phyloP scores from a whole-genome alignment of 1,140 invertebrate genomes.

The Eueides isabella region DNA sequence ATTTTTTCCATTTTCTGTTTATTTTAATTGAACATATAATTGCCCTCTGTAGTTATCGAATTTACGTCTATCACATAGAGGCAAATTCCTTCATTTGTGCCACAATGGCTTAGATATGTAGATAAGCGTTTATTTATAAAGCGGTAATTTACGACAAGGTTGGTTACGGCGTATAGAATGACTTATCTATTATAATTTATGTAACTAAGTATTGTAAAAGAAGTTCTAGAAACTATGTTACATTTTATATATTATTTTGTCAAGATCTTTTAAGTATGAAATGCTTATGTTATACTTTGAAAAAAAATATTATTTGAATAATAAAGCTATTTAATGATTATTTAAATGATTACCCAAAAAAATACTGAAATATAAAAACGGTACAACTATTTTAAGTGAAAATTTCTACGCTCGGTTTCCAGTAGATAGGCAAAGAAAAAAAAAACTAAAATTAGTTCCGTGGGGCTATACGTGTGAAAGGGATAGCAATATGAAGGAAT shows the following conservation, averaged over 20 bases:
- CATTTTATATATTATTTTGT: too few relatives aligned
- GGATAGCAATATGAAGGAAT: slow-evolving; percentile 43
- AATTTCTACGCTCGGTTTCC: slow-evolving; percentile 37
- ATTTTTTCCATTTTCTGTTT: too few relatives aligned
- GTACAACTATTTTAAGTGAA: slow-evolving; percentile 25
- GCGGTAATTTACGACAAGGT: slow-evolving; percentile 5
- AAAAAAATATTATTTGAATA: neutral
- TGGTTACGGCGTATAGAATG: slow-evolving; percentile 2
- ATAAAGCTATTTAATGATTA: neutral
- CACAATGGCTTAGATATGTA: neutral
- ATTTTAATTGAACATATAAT: too few relatives aligned
- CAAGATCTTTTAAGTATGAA: too few relatives aligned
- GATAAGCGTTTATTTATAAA: neutral
- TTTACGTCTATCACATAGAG: neutral
- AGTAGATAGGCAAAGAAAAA: slow-evolving; percentile 66
- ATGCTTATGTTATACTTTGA: too few relatives aligned
- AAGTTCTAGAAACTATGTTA: neutral
- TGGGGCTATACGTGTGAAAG: slow-evolving; percentile 59
- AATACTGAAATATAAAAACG: neutral
- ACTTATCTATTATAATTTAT: slow-evolving; percentile 1
- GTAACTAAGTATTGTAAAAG: neutral
- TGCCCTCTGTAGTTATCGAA: neutral
- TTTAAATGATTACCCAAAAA: neutral
- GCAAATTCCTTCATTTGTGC: neutral
- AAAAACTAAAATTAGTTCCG: slow-evolving; percentile 83